Evolutionary conservation across 1,140 invertebrate genomes (phyloP), one percentile per base, ranked within the genome.

Genomic region (Tetragnatha versicolor): DNA sequence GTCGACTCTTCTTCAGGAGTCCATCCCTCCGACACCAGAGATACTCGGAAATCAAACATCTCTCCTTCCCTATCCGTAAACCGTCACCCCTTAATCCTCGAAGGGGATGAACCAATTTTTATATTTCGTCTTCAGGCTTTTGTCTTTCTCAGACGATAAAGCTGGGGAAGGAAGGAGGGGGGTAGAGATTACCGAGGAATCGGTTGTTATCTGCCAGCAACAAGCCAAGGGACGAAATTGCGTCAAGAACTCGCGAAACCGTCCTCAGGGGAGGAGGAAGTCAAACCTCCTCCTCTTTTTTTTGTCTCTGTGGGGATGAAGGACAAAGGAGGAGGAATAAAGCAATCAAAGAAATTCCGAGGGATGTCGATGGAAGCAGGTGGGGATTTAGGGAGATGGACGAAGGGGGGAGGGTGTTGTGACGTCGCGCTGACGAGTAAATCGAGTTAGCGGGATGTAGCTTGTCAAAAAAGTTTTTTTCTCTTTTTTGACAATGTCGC

Each of bases 301-400:
- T 12, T 31, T 31, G 14, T 33, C 20, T 14, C 7, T 51, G 22
- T 53, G n/a, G n/a, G n/a, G n/a, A n/a, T n/a, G n/a, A n/a, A n/a
- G n/a, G n/a, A n/a, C n/a, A n/a, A n/a, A n/a, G 35, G 4, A n/a
- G 27, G 17, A 55, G 27, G 42, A 53, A 69, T 69, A 69, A 69
- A 69, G 66, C 66, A 69, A 69, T 69, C 66, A 69, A 35, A 14
- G 20, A 69, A 53, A 7, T 53, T 49, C 66, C 66, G 37, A 69
- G 22, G 47, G 29, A 37, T 69, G 66, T 69, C 66, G 53, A n/a
- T n/a, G 31, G 27, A 51, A 25, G 29, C 17, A 69, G 47, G 39
- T 69, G 51, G 42, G 49, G 29, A 53, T 51, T 45, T 33, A 17
- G 49, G 10, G 20, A 17, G 63, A 66, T 66, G 20, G 42, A 42